phyloP scores from a whole-genome alignment of 2,888 invertebrate species.

The Acronicta leporina region DNA sequence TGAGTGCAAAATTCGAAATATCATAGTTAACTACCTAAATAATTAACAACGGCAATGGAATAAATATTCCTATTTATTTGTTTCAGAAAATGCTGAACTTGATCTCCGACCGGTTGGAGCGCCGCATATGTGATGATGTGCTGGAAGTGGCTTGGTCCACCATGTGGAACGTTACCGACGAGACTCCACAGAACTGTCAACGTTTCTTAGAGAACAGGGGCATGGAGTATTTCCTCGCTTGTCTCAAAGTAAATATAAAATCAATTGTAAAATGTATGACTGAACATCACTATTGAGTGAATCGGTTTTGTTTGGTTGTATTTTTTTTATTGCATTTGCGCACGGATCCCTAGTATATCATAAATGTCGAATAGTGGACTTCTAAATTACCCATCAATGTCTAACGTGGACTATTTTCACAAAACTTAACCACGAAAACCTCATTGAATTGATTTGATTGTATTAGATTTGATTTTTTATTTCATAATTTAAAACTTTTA shows the following conservation, averaged over 20 bases:
- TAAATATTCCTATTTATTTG: constrained; percentile 32
- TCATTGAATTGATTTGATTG: too few species aligned
- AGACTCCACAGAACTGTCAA: constrained; percentile 98
- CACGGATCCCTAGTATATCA: constrained; percentile 24
- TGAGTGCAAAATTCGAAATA: too few species aligned
- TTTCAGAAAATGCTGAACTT: constrained; percentile 94
- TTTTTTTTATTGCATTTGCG: too few species aligned
- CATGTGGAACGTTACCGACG: constrained; percentile 99
- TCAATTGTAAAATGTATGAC: too few species aligned
- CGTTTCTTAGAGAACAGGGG: constrained; percentile 96
- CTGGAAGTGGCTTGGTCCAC: constrained; percentile 99
- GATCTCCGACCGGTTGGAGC: constrained; percentile 94
- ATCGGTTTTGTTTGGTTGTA: too few species aligned
- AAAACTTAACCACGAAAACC: too few species aligned
- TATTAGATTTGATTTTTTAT: too few species aligned
- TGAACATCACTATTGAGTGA: too few species aligned
- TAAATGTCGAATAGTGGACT: too few species aligned
- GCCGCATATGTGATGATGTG: constrained; percentile 96
- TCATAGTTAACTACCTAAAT: neutral
- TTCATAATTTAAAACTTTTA: too few species aligned
- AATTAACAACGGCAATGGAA: neutral
- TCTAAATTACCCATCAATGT: neutral
- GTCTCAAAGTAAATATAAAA: constrained; percentile 95
- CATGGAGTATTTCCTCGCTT: constrained; percentile 96
- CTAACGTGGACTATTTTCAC: too few species aligned